Evolutionary conservation across 2,113 vertebrate species (phyloP).

Genomic region (Uria lomvia): DNA sequence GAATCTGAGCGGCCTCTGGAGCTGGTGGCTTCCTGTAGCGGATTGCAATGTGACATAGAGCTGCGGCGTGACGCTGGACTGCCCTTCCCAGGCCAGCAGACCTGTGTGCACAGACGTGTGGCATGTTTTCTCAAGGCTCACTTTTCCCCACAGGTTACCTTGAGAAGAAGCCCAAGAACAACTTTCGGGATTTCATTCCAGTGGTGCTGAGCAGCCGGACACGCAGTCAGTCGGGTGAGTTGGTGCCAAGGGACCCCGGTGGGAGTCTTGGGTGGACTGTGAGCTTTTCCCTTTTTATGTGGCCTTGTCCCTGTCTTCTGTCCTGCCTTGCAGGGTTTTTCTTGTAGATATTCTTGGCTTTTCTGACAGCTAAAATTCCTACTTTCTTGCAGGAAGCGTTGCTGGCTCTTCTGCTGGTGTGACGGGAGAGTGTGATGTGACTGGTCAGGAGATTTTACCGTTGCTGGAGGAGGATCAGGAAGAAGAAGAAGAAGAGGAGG

Average conservation of each 20-base stretch:
- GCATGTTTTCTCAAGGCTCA: neutral
- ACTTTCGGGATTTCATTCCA: constrained; percentile 81
- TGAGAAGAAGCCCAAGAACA: constrained; percentile 83
- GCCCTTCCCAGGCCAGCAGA: neutral
- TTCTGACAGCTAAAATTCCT: neutral
- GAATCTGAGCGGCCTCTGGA: neutral
- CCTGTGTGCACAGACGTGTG: neutral
- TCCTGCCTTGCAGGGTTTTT: neutral
- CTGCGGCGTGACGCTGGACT: neutral
- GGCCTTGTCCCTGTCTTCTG: neutral
- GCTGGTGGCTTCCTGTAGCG: neutral
- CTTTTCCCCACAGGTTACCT: constrained; percentile 63
- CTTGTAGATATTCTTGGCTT: neutral
- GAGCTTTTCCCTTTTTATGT: fast-evolving
- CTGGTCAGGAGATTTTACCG: constrained; percentile 63
- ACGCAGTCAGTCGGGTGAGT: constrained; percentile 80
- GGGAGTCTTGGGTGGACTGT: neutral
- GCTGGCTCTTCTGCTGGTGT: constrained; percentile 69
- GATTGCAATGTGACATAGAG: neutral
- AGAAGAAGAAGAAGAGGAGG: constrained; percentile 33
- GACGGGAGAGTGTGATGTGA: constrained; percentile 61
- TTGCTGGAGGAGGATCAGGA: constrained; percentile 66
- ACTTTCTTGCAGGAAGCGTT: constrained; percentile 59
- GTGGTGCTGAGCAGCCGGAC: constrained; percentile 83
- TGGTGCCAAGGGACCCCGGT: neutral